Base-by-base conservation (phyloP, 2,888 invertebrate species). In the Microplitis manilae region DNA sequence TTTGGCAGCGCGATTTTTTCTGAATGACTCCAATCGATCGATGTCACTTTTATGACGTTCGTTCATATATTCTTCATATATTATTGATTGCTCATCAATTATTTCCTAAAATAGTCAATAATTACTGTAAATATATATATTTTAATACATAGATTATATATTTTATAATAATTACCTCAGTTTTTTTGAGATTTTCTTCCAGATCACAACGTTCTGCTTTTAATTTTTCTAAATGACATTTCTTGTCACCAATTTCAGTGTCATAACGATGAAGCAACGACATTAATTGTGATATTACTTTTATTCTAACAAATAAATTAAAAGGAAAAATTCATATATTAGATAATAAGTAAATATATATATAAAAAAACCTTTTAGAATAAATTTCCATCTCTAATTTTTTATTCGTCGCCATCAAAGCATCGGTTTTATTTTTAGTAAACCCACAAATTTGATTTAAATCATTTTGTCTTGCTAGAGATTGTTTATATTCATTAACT, bases 201-300 rank as follows among this genome's bases (percentile, higher is more conserved):
- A 73, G 73, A 73, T 73, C n/a, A 62, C 15, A 40, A 61, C 60
- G 59, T 72, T 77, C 15, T 6, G 75, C 71, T 8, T 30, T 50
- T 30, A 69, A 6, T 61, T 13, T 6, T 7, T 80, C 75, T 6
- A 76, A 77, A 6, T 80, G 68, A 4, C 39, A 67, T 39, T 50
- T 70, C 40, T 77, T 79, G 9, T 79, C 77, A 6, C 79, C 81
- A 2, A 82, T 74, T 30, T 82, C 82, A 4, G 76, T 30, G 68
- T 82, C 82, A 59, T 79, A 80, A 71, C 79, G 80, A 39, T 62
- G 68, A 17, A 82, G 77, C 67, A 79, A 68, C 17, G 77, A 73
- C 62, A 30, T 13, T 6, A 80, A 76, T 67, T 78, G 81, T 17
- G 79, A 79, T 67, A 74, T 72, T 15, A 80, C 72, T 71, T 80